Evolutionary conservation across 2,888 invertebrate genomes (phyloP).

Genomic region (Drosophila greeni): DNA sequence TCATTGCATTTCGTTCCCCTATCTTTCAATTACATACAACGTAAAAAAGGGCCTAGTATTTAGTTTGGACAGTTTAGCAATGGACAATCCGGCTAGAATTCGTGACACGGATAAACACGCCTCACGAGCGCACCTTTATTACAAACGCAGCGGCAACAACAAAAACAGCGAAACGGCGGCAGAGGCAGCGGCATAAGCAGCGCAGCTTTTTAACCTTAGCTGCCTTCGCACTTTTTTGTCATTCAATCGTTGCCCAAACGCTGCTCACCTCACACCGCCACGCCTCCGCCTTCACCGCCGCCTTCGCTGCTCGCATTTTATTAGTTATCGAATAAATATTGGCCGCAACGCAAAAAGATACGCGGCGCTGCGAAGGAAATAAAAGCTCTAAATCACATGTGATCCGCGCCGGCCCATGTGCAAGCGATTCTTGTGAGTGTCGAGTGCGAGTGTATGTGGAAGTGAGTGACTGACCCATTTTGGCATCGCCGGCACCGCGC

Average conservation of each 20-base stretch:
- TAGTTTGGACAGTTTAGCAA: too few species aligned
- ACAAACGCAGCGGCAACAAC: constrained; percentile 23
- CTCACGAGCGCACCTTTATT: constrained; percentile 7
- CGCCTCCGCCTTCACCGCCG: constrained; percentile 13
- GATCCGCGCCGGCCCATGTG: constrained; percentile 38
- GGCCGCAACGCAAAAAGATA: constrained; percentile 32
- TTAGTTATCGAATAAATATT: constrained; percentile 40
- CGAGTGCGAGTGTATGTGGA: constrained; percentile 27
- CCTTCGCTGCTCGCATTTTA: constrained; percentile 29
- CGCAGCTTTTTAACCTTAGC: constrained; percentile 63
- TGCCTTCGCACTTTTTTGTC: constrained; percentile 56
- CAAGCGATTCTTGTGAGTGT: constrained; percentile 22
- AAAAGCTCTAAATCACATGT: constrained; percentile 53
- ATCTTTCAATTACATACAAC: background rate
- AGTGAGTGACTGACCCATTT: constrained; percentile 66
- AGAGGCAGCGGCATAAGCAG: constrained; percentile 19
- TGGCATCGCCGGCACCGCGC: constrained; percentile 34
- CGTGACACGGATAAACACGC: constrained; percentile 7
- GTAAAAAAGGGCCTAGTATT: background rate
- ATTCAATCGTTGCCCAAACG: constrained; percentile 60
- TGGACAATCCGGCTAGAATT: background rate
- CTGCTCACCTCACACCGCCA: constrained; percentile 46
- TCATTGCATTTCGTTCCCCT: background rate
- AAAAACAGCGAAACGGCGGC: constrained; percentile 19
- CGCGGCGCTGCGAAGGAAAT: constrained; percentile 12